Percentiles rank a stretch among this genome's conserved stretches.
These are phyloP conservation scores for Agraylea sexmaculata DNA, from an alignment of 1,140 invertebrate genomes.

Conservation along the genomic window DNA sequence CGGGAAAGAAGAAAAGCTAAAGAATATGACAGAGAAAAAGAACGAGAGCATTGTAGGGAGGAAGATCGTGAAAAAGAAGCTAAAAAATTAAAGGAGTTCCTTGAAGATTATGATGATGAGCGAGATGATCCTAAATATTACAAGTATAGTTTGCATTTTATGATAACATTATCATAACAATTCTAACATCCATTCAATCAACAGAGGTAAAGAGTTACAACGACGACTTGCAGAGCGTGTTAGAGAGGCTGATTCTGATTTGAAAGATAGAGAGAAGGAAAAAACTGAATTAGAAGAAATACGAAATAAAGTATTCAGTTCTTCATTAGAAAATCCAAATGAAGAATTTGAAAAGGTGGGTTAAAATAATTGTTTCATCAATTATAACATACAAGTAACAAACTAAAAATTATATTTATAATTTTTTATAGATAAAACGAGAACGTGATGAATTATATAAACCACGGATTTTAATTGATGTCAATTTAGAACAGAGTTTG, in stretches of 20 bases:
- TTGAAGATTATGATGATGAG: conserved; percentile 98
- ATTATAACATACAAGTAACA: neutral
- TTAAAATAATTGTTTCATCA: neutral
- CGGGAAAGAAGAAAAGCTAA: conserved; percentile 86
- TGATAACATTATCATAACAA: neutral
- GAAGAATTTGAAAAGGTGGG: conserved; percentile 56
- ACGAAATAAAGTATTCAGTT: conserved; percentile 64
- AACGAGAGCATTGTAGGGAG: conserved; percentile 71
- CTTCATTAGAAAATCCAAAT: conserved; percentile 53
- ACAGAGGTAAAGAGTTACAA: conserved; percentile 75
- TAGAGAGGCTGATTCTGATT: conserved; percentile 84
- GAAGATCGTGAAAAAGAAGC: conserved; percentile 82
- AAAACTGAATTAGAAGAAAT: conserved; percentile 87
- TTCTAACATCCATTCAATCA: conserved; percentile 21
- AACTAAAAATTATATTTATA: conserved; percentile 1
- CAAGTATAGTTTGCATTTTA: conserved; percentile 62
- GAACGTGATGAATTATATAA: conserved; percentile 75
- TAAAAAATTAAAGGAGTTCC: conserved; percentile 88
- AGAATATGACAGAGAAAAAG: conserved; percentile 83
- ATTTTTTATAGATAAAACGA: conserved; percentile 43
- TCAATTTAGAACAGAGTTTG: conserved; percentile 43
- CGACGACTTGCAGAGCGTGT: conserved; percentile 80
- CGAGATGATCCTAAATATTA: conserved; percentile 94
- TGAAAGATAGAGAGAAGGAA: conserved; percentile 78
- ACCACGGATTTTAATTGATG: conserved; percentile 64